Evolutionary conservation across 2,113 vertebrate genomes (phyloP).

Genomic region (Zosterops pallidus): DNA sequence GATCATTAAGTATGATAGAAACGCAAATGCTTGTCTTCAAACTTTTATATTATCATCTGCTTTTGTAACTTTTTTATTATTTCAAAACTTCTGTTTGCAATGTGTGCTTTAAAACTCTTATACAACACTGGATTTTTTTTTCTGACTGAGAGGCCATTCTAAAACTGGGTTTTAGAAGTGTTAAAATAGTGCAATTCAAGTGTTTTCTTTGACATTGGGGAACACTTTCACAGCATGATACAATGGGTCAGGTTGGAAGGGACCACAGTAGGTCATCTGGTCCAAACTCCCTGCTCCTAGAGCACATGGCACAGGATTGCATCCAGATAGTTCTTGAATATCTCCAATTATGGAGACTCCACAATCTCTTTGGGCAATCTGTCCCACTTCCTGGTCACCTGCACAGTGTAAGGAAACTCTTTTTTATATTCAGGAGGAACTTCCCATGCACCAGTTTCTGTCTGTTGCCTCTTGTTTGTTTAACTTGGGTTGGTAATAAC

Average conservation of each 20-base stretch:
- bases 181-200: background rate
- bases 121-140: background rate
- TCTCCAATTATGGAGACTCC: background rate
- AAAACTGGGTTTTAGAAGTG: background rate
- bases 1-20: background rate
- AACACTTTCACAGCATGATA: background rate
- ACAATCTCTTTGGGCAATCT: background rate
- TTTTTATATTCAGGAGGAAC: background rate
- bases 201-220: background rate
- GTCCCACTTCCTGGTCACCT: background rate
- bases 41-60: background rate
- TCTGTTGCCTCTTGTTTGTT: background rate
- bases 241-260: background rate
- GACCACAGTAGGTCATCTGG: background rate
- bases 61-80: background rate
- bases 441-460: background rate
- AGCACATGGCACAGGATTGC: background rate
- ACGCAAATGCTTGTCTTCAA: background rate
- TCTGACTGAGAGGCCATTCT: background rate
- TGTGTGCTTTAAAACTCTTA: background rate
- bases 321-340: background rate
- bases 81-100: background rate
- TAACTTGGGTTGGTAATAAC: background rate
- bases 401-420: background rate
- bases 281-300: background rate